Evolutionary conservation across 2,797 vertebrate genomes (phyloP).

Genomic region (Myiotriccus ornatus): DNA sequence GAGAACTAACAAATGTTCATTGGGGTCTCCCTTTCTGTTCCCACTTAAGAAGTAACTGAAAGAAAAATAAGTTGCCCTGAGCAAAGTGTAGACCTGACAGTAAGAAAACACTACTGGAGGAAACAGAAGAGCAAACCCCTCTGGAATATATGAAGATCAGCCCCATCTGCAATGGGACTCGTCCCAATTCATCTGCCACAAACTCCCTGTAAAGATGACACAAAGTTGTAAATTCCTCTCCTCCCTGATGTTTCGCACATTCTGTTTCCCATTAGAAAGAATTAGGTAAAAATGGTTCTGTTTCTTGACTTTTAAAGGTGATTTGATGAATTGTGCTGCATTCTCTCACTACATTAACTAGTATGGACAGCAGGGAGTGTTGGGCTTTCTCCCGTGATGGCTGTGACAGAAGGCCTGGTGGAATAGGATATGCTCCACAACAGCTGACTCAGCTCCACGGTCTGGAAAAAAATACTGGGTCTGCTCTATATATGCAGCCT

Average conservation of each 20-base stretch:
- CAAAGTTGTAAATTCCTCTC: background rate
- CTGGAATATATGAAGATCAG: background rate
- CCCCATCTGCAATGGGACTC: background rate
- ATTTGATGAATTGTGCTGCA: background rate
- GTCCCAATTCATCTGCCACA: background rate
- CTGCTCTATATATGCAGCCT: background rate
- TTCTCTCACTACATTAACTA: fast-evolving
- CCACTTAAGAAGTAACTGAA: background rate
- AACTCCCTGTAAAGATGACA: background rate
- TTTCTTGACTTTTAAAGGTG: background rate
- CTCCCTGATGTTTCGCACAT: background rate
- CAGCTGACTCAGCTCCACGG: fast-evolving
- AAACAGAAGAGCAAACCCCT: background rate
- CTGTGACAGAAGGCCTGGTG: background rate
- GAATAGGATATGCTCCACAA: background rate
- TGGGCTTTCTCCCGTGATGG: background rate
- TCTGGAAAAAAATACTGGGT: background rate
- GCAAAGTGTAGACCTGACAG: background rate
- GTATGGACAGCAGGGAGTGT: fast-evolving
- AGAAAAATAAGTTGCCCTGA: background rate
- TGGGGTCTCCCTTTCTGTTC: background rate
- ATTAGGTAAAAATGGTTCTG: background rate
- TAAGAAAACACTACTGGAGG: background rate
- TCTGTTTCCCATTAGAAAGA: background rate
- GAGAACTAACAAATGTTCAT: background rate